These are phyloP conservation scores for Drosophila parabipectinata DNA, from an alignment of 1,140 invertebrate species.

Conservation along the genomic window DNA sequence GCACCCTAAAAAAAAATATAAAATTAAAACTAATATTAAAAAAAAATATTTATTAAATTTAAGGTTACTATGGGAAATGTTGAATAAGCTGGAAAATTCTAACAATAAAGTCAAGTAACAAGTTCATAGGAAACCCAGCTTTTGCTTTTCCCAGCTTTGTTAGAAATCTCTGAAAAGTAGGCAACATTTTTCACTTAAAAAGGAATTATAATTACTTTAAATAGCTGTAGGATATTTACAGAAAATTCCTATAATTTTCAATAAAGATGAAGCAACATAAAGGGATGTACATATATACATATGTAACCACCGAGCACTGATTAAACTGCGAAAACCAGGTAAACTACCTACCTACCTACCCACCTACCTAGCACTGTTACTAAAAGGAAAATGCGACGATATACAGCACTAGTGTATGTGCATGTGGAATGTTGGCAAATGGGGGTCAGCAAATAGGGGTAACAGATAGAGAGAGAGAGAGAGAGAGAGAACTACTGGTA, in stretches of 20 bases:
- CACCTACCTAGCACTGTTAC: background rate
- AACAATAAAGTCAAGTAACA: too few species aligned
- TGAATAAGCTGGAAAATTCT: too few species aligned
- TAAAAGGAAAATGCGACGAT: slow-evolving; percentile 34
- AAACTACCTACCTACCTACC: background rate
- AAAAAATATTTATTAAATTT: background rate
- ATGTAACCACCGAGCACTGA: slow-evolving; percentile 3
- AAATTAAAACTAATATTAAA: background rate
- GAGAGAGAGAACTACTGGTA: background rate
- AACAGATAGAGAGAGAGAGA: background rate
- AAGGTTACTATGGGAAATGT: too few species aligned
- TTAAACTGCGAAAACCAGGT: slow-evolving; percentile 9
- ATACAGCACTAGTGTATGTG: slow-evolving; percentile 3
- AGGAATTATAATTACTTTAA: too few species aligned
- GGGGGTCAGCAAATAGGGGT: slow-evolving; percentile 1
- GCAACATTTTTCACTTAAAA: too few species aligned
- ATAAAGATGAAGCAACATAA: background rate
- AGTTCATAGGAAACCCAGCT: too few species aligned
- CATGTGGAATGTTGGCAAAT: background rate
- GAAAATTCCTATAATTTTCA: background rate
- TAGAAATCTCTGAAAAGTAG: too few species aligned
- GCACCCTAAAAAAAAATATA: slow-evolving; percentile 90
- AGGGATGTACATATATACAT: background rate
- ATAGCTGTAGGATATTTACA: too few species aligned
- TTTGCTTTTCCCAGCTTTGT: too few species aligned